phyloP scores from a whole-genome alignment of 2,113 vertebrate genomes.

The Mirza zaza region DNA sequence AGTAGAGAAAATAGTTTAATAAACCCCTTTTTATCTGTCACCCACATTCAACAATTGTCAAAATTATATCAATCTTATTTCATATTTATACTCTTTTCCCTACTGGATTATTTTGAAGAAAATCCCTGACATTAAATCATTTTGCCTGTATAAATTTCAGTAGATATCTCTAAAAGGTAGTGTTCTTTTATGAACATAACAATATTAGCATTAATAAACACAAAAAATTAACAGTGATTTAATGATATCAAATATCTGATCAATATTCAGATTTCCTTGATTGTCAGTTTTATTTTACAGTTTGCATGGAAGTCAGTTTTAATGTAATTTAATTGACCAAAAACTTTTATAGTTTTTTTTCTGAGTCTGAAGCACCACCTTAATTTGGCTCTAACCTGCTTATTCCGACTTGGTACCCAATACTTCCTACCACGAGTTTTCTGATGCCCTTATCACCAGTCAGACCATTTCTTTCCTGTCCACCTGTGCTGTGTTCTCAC shows the following conservation, averaged over 20 bases:
- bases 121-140: not conserved
- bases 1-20: constrained; percentile 7
- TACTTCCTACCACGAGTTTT: not conserved
- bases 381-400: not conserved
- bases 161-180: not conserved
- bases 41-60: not conserved
- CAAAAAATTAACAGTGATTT: not conserved
- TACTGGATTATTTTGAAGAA: constrained; percentile 36
- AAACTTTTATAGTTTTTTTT: not conserved
- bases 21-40: not conserved
- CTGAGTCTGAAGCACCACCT: not conserved
- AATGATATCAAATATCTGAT: not conserved
- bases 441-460: not conserved
- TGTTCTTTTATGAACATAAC: not conserved
- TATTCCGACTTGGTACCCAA: not conserved
- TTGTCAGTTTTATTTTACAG: constrained; percentile 36
- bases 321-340: constrained; percentile 18
- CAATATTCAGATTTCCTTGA: not conserved
- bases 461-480: not conserved
- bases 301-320: constrained; percentile 1
- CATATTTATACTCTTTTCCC: not conserved
- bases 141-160: not conserved
- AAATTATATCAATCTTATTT: constrained; percentile 10
- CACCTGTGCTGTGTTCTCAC: not conserved
- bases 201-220: not conserved